phyloP scores from a whole-genome alignment of 2,113 vertebrate species.

The Lonchura striata region DNA sequence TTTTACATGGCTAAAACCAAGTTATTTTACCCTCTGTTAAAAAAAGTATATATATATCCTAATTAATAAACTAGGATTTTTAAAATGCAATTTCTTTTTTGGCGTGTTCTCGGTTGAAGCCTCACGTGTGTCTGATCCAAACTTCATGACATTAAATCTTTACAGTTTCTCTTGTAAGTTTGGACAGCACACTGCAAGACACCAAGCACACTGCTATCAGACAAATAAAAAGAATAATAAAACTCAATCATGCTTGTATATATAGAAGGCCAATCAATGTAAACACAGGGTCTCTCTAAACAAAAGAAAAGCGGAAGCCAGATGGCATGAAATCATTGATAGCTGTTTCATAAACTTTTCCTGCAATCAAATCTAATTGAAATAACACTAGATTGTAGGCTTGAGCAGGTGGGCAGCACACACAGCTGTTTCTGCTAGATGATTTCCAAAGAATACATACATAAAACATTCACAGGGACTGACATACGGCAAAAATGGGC shows the following conservation, averaged over 20 bases:
- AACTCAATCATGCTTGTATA: constrained; percentile 59
- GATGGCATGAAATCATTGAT: constrained; percentile 68
- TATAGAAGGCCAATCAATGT: constrained; percentile 64
- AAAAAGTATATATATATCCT: not conserved
- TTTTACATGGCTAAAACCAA: not conserved
- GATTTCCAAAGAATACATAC: constrained; percentile 64
- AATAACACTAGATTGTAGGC: constrained; percentile 68
- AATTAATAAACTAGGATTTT: not conserved
- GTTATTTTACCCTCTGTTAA: not conserved
- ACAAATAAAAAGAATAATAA: constrained; percentile 65
- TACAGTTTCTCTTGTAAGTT: constrained; percentile 5
- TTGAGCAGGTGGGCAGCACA: constrained; percentile 69
- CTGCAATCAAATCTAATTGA: constrained; percentile 72
- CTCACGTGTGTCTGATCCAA: not conserved
- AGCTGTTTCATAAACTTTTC: constrained; percentile 71
- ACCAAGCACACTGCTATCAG: constrained; percentile 20
- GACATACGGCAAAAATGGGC: constrained; percentile 49
- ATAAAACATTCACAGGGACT: constrained; percentile 55
- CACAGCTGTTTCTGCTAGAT: constrained; percentile 67
- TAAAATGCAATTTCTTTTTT: not conserved
- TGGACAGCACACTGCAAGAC: not conserved
- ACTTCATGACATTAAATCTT: constrained; percentile 4
- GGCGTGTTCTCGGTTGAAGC: not conserved
- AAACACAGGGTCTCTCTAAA: constrained; percentile 65
- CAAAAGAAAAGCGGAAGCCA: constrained; percentile 65